Base-by-base conservation (phyloP, 1,140 invertebrate species). In the Cepaea nemoralis region DNA sequence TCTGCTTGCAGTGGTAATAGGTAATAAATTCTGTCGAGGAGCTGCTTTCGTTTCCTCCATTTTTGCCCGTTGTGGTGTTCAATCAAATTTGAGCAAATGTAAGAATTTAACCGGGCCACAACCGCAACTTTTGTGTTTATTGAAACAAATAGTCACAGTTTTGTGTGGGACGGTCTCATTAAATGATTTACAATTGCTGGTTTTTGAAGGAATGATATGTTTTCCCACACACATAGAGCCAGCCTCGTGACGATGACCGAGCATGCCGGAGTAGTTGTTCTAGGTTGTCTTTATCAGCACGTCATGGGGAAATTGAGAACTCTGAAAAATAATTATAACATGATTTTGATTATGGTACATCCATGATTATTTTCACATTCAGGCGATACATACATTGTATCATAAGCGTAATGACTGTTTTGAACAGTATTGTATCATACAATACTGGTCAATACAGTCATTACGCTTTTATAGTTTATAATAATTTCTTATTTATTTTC, bases 21-120 rank as follows among this genome's bases (percentile, higher is more conserved):
- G 19, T 48, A 37, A 45, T 48, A 69, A 39, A n/a, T n/a, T 40
- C 33, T 8, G 40, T 8, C 48, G 31, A 27, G n/a, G 48, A 80
- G 22, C 78, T 31, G 78, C 35, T 73, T 80, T 80, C 78, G 78
- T 80, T 80, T 80, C 78, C 67, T 67, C 78, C 78, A 80, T 80
- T 80, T 80, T 80, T 80, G 78, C 78, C 78, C 78, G 78, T 80
- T 55, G 78, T 8, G 48, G 50, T 80, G 78, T 80, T 80, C 78
- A 55, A 71, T 70, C 39, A 73, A 80, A 50, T 80, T 80, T 80
- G 40, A 71, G 78, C 78, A 80, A 73, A 80, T 80, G 78, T 80
- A 80, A 80, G 78, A 80, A 73, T 71, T 71, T 70, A 80, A 80
- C 78, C 78, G 78, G 78, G 40, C 48, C 77, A 71, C 35, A 55